These are phyloP conservation scores for Panagrolaimus sp. DNA, from an alignment of 1,140 invertebrate species.

Conservation along the genomic window DNA sequence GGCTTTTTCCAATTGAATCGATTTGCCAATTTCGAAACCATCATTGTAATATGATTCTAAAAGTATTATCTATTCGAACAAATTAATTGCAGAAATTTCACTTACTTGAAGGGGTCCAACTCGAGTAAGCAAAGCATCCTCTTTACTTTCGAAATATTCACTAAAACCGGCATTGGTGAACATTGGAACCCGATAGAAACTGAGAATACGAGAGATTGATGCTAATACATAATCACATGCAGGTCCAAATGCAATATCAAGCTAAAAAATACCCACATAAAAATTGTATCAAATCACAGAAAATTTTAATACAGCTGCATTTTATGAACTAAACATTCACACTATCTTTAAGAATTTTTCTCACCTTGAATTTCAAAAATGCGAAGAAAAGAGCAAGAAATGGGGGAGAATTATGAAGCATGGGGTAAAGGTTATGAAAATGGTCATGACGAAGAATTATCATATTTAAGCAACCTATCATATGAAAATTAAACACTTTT, in stretches of 20 bases:
- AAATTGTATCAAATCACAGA: too few species aligned
- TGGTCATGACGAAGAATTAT: too few species aligned
- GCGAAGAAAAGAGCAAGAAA: too few species aligned
- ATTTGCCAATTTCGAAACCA: conserved; percentile 38
- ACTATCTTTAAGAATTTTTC: conserved; percentile 10
- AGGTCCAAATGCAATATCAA: conserved; percentile 50
- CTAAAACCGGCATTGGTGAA: conserved; percentile 54
- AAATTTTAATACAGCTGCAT: too few species aligned
- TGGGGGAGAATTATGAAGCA: too few species aligned
- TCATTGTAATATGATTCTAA: conserved; percentile 43
- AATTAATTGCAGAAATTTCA: background rate
- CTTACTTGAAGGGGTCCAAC: conserved; percentile 51
- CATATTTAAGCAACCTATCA: too few species aligned
- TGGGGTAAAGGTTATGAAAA: too few species aligned
- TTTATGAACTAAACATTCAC: too few species aligned
- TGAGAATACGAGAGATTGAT: conserved; percentile 46
- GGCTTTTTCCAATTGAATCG: conserved; percentile 40
- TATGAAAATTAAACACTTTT: too few species aligned
- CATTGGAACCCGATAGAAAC: conserved; percentile 41
- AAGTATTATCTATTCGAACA: conserved; percentile 20
- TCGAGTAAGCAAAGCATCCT: conserved; percentile 36
- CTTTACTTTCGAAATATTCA: conserved; percentile 38
- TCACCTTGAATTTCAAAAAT: background rate
- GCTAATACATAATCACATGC: conserved; percentile 49
- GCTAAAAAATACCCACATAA: conserved; percentile 26